Percentiles rank a stretch among this genome's conserved stretches.
Evolutionary conservation across 2,888 invertebrate genomes (phyloP).

Genomic region (Plebejus argus): DNA sequence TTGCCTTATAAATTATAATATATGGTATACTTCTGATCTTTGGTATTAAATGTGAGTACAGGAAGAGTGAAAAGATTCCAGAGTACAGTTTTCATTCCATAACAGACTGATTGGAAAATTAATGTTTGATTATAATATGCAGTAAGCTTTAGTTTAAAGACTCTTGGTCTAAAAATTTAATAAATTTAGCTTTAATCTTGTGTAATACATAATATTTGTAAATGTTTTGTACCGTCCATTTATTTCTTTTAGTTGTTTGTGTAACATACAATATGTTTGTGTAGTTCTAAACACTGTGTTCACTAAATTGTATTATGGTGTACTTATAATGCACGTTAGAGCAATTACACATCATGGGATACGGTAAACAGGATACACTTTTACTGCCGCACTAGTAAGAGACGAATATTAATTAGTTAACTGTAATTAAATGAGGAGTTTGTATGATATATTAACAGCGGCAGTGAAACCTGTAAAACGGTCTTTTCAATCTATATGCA

Average conservation of each 20-base stretch:
- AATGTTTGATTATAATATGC: neutral
- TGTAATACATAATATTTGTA: neutral
- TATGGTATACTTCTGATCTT: neutral
- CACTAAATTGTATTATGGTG: neutral
- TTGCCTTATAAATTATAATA: constrained; percentile 15
- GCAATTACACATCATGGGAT: neutral
- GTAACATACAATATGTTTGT: neutral
- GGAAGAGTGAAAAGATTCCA: neutral
- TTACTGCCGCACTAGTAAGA: neutral
- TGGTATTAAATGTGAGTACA: neutral
- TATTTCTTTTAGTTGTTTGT: neutral
- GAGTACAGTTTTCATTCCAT: neutral
- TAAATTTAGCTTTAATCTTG: constrained; percentile 18
- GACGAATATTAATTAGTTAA: neutral
- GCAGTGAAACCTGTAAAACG: no score
- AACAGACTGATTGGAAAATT: constrained; percentile 2
- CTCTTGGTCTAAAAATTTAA: neutral
- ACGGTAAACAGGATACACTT: neutral
- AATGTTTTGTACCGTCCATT: constrained; percentile 23
- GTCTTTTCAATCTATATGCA: no score
- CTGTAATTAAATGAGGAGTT: neutral
- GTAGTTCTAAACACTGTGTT: constrained; percentile 12
- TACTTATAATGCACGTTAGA: neutral
- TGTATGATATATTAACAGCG: neutral
- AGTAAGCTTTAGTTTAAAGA: constrained; percentile 18